A percentile compares a stretch with the other conserved stretches of the same genome.
Conservation (phyloP, 2,113 vertebrate genomes). For the Lasiurus borealis region DNA sequence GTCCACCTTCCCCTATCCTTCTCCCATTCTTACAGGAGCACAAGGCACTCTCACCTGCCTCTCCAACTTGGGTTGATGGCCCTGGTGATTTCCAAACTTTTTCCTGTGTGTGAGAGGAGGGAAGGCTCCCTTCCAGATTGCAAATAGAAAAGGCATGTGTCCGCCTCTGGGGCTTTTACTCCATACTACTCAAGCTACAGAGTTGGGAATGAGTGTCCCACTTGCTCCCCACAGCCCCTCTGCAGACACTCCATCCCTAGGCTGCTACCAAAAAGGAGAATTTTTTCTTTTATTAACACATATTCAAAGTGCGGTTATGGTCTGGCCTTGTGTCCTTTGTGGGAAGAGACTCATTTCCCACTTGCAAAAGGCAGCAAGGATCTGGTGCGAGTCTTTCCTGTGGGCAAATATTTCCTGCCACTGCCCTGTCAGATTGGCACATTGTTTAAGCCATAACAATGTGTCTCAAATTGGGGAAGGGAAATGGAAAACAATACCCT, state of each 20-base stretch:
- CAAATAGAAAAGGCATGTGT: constrained; percentile 30
- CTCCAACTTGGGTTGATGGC: background rate
- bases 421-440: constrained; percentile 55
- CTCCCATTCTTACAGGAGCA: background rate
- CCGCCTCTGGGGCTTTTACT: background rate
- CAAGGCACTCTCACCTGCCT: background rate
- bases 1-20: background rate
- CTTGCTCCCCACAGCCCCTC: background rate
- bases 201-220: background rate
- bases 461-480: constrained; percentile 41
- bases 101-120: background rate
- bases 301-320: background rate
- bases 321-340: background rate
- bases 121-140: background rate
- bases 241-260: background rate
- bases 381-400: constrained; percentile 59
- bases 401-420: constrained; percentile 60
- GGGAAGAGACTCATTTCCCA: constrained; percentile 44
- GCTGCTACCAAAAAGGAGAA: background rate
- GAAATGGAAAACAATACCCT: constrained; percentile 65
- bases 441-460: constrained; percentile 64
- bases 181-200: background rate
- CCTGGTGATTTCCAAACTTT: constrained; percentile 34
- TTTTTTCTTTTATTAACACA: constrained; percentile 45
- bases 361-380: constrained; percentile 55